Evolutionary conservation across 2,113 vertebrate genomes (phyloP), one percentile per base, ranked within the genome.

Genomic region (Lipophrys pholis): DNA sequence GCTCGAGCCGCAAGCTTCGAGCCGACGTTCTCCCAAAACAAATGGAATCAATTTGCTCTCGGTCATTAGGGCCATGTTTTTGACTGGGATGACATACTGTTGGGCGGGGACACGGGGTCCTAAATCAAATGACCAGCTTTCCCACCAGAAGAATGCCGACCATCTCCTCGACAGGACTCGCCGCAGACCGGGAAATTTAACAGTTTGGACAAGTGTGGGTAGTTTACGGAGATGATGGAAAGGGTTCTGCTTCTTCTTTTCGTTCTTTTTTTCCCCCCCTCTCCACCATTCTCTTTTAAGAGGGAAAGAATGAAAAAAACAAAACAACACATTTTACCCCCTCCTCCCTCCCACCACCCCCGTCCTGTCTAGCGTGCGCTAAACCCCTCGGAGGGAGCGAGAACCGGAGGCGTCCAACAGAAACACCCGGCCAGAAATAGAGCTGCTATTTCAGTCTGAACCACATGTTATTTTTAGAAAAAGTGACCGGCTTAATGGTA

Each of bases 351-450:
- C 67, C 54, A 65, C 60, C 64, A 80, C 82, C n/a, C 49, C 21
- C 2, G 21, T 30, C 21, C 21, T 30, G 21, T 30, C 73, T 48
- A 55, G 62, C 78, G 70, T 79, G 67, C 83, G 75, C 75, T 46
- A 30, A 30, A 30, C 21, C 68, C 81, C 75, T 83, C 16, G 43
- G 70, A 70, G 78, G 84, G 78, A 85, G 73, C 8, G 21, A 30
- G n/a, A 46, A 68, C 46, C 69, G 65, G 68, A 77, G 49, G 70
- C 39, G 54, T 93, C 93, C 93, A 93, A 94, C 80, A 92, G 89
- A 91, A 94, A 93, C 90, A 90, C 72, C 43, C 69, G 75, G 81
- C 21, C 90, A 80, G 85, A 93, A 94, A 94, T 94, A 94, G 91
- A 85, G 78, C 69, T 81, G 83, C 93, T 95, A 94, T 94, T 94